These are phyloP conservation scores for Sternarchorhynchus goeldii DNA, from an alignment of 2,797 vertebrate genomes.

Conservation along the genomic window DNA sequence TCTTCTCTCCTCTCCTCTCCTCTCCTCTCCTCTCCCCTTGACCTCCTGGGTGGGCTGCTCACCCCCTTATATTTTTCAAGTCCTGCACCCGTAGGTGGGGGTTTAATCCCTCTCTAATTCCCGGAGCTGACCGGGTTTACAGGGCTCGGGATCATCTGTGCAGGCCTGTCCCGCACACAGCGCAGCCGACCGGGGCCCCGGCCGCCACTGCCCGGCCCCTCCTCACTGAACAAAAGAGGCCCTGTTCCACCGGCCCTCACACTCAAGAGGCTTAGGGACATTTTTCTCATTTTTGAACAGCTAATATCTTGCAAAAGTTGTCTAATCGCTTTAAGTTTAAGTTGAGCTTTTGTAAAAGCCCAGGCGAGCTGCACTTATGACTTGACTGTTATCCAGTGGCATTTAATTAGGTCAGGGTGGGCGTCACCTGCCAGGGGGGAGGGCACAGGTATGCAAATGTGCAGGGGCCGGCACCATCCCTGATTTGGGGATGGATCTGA, in stretches of 20 bases:
- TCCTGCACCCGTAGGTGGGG: constrained; percentile 65
- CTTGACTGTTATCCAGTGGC: constrained; percentile 76
- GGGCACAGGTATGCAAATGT: constrained; percentile 42
- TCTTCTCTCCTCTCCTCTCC: constrained; percentile 2
- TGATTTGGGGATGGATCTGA: not conserved
- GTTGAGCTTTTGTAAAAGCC: constrained; percentile 81
- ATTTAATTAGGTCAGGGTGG: constrained; percentile 84
- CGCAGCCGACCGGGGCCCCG: constrained; percentile 66
- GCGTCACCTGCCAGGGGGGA: constrained; percentile 38
- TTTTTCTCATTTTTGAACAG: constrained; percentile 99
- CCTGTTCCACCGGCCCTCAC: constrained; percentile 82
- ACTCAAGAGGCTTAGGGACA: constrained; percentile 91
- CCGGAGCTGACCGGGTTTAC: constrained; percentile 67
- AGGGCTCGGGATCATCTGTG: constrained; percentile 74
- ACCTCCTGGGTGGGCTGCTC: constrained; percentile 75
- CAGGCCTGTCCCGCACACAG: constrained; percentile 72
- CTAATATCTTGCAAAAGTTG: constrained; percentile 95
- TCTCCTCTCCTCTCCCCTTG: constrained; percentile 36
- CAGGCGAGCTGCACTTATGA: constrained; percentile 74
- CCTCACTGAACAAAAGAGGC: constrained; percentile 82
- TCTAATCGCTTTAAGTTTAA: constrained; percentile 97
- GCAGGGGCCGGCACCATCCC: not conserved
- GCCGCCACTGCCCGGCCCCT: constrained; percentile 64
- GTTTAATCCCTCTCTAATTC: constrained; percentile 79
- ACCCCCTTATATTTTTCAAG: constrained; percentile 57